Base-by-base conservation (phyloP, 2,797 vertebrate genomes). In the Leucoraja ocellata region DNA sequence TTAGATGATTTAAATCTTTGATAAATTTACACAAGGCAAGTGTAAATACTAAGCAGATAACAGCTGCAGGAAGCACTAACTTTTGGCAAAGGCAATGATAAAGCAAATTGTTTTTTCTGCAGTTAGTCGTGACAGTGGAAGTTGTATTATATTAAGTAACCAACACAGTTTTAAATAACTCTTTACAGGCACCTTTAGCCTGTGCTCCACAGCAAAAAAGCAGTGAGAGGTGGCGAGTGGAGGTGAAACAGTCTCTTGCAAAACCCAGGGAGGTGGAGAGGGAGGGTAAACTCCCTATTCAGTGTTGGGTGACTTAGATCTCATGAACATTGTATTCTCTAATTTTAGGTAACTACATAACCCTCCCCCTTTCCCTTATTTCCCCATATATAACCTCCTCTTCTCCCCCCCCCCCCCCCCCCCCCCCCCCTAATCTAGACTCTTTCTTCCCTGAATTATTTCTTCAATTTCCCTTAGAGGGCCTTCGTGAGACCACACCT, bases 11-110 rank as follows among this genome's bases (percentile, higher is more conserved):
- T 46, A 74, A 54, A 46, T 21, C 90, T 16, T 25, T 54, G 71
- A 25, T 39, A 92, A 76, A 92, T 92, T 92, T 92, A 76, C 71
- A 58, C 76, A 74, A 76, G 68, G 10, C 65, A 25, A 46, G 68
- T 28, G 10, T n/a, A 76, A 74, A 92, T 76, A 58, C 23, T n/a
- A 10, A 92, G 36, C 25, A 74, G 68, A 91, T 54, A 74, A 71
- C 18, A 73, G 23, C 90, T 46, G 23, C 7, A 39, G 68, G 90
- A 39, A 39, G 73, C 71, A 58, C 54, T 46, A 92, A 28, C 71
- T 92, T 92, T 92, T 74, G 13, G 10, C 39, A 92, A 92, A 28
- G 90, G 36, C 71, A 76, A 0, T 54, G 7, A 54, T 28, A 76
- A 54, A 73, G 21, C 63, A 23, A 71, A 54, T 76, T 36, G 11